Evolutionary conservation across 2,797 vertebrate species (phyloP).

Genomic region (Sorex maritimensis): DNA sequence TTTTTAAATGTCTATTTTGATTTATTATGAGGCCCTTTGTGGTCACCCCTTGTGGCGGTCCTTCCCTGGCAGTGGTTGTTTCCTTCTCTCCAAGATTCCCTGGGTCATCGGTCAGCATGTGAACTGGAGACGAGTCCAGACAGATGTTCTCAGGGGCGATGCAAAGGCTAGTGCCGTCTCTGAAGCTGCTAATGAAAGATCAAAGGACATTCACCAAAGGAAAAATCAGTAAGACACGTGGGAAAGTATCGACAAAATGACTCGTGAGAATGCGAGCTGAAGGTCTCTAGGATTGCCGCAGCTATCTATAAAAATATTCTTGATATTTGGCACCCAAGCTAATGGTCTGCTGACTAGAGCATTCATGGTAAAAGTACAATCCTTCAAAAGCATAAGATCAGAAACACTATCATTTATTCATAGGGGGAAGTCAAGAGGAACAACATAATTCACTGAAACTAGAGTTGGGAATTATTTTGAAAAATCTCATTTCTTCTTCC

Average conservation of each 20-base stretch:
- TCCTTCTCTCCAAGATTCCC: slow-evolving; percentile 64
- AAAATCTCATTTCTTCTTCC: too few relatives aligned
- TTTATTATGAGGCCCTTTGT: neutral
- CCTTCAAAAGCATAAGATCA: neutral
- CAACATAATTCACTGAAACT: too few relatives aligned
- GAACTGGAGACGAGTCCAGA: neutral
- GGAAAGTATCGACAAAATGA: neutral
- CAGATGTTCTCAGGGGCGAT: neutral
- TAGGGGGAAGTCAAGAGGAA: too few relatives aligned
- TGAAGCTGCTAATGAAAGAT: neutral
- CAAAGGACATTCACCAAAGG: neutral
- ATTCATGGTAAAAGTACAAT: too few relatives aligned
- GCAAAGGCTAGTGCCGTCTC: neutral
- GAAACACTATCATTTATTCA: neutral
- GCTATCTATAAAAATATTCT: slow-evolving; percentile 18
- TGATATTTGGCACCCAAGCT: too few relatives aligned
- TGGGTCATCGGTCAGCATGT: slow-evolving; percentile 45
- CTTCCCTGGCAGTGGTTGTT: neutral
- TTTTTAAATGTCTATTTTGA: slow-evolving; percentile 53
- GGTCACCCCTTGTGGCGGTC: neutral
- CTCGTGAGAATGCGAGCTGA: neutral
- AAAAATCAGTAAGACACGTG: neutral
- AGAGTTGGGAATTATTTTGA: too few relatives aligned
- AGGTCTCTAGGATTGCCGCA: neutral
- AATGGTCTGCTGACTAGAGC: too few relatives aligned